Percentiles rank a stretch among this genome's conserved stretches.
Conservation (phyloP, 2,888 invertebrate genomes). For the Gerosis bhagava region DNA sequence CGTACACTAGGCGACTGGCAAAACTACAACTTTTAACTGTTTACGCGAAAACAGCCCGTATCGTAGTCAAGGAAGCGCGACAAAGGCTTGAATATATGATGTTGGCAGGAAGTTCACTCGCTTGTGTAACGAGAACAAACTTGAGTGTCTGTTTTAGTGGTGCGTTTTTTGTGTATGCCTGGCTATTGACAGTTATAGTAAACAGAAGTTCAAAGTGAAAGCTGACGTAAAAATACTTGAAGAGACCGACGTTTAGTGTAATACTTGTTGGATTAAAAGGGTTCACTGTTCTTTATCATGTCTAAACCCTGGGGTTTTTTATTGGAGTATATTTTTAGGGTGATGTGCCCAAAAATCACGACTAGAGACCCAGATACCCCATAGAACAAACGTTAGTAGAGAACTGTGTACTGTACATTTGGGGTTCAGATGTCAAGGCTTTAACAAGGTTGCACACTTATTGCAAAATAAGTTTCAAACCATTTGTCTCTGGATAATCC, state of each 20-base stretch:
- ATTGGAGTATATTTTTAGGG: too few species aligned
- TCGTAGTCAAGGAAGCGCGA: background rate
- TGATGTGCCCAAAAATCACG: too few species aligned
- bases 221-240: conserved; percentile 1
- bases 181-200: conserved; percentile 17
- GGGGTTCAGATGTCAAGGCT: too few species aligned
- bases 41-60: conserved; percentile 3
- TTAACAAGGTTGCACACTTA: too few species aligned
- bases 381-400: too few species aligned
- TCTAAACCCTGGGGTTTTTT: too few species aligned
- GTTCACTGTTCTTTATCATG: background rate
- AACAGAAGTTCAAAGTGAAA: conserved; percentile 15
- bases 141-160: conserved; percentile 18
- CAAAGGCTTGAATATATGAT: background rate
- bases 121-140: conserved; percentile 18
- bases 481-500: too few species aligned
- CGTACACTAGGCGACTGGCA: conserved; percentile 7
- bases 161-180: conserved; percentile 17
- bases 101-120: conserved; percentile 9
- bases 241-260: background rate
- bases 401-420: too few species aligned
- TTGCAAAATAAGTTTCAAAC: too few species aligned
- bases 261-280: background rate
- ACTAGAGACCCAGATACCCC: too few species aligned
- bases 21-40: conserved; percentile 2